These are phyloP conservation scores for Pammene aurita DNA, from an alignment of 2,888 invertebrate species.

Conservation along the genomic window DNA sequence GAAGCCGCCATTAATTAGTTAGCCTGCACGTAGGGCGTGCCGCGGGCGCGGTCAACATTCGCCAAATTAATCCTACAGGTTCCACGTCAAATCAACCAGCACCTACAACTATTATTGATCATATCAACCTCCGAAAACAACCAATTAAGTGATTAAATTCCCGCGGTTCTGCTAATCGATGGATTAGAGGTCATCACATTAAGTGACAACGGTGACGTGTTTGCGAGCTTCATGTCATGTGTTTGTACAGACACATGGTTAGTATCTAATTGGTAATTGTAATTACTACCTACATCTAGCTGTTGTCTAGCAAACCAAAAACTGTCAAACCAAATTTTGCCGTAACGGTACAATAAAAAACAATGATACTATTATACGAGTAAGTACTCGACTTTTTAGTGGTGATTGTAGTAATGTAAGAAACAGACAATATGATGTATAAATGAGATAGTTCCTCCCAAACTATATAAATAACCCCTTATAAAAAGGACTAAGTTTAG, in stretches of 20 bases:
- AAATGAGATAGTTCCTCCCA: no score
- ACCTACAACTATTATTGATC: constrained; percentile 67
- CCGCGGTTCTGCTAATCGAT: constrained; percentile 65
- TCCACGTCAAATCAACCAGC: constrained; percentile 62
- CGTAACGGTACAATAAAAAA: no score
- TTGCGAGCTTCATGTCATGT: constrained; percentile 47
- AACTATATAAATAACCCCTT: no score
- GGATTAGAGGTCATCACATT: constrained; percentile 63
- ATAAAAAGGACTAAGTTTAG: no score
- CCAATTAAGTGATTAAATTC: constrained; percentile 76
- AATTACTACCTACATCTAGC: not conserved
- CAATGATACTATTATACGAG: no score
- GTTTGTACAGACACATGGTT: constrained; percentile 28
- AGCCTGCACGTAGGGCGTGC: constrained; percentile 70
- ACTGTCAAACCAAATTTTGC: no score
- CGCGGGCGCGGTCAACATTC: constrained; percentile 77
- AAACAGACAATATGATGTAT: no score
- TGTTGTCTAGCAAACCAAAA: no score
- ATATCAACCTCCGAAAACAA: constrained; percentile 63
- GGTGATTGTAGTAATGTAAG: no score
- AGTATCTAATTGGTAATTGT: constrained; percentile 28
- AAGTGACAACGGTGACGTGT: constrained; percentile 59
- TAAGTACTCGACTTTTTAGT: no score
- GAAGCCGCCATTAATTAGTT: constrained; percentile 81
- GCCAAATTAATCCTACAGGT: constrained; percentile 79